These are phyloP conservation scores for Eupithecia subumbrata DNA, from an alignment of 2,888 invertebrate species.

Conservation along the genomic window DNA sequence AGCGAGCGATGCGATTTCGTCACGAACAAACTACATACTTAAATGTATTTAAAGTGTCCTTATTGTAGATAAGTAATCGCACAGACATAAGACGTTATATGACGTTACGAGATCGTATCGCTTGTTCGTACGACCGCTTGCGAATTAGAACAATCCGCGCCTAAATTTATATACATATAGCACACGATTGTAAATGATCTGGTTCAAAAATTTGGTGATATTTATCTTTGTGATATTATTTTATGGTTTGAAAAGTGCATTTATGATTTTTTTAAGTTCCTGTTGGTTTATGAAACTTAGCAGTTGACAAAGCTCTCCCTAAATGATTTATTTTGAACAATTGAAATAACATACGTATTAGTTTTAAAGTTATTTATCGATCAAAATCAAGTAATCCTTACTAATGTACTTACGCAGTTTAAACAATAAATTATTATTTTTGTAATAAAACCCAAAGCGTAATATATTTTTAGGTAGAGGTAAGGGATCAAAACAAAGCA, in stretches of 20 bases:
- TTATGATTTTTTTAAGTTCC: constrained; percentile 17
- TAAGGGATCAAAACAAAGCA: not conserved
- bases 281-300: constrained; percentile 1
- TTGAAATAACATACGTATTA: not conserved
- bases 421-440: no score
- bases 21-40: not conserved
- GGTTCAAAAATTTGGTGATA: constrained; percentile 5
- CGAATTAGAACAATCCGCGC: not conserved
- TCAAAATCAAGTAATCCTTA: not conserved
- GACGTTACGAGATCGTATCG: not conserved
- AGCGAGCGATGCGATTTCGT: not conserved
- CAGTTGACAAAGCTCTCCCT: not conserved
- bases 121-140: not conserved
- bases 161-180: not conserved
- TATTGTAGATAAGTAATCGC: not conserved
- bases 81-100: not conserved
- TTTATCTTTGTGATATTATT: constrained; percentile 8
- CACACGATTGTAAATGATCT: not conserved
- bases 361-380: not conserved
- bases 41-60: not conserved
- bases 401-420: no score
- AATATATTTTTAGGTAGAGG: not conserved
- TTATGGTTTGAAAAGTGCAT: constrained; percentile 27
- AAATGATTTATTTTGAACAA: not conserved
- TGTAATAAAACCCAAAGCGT: not conserved